Percentiles rank a stretch among this genome's conserved stretches.
Conservation (phyloP, 1,140 invertebrate genomes). For the Cydia fagiglandana region DNA sequence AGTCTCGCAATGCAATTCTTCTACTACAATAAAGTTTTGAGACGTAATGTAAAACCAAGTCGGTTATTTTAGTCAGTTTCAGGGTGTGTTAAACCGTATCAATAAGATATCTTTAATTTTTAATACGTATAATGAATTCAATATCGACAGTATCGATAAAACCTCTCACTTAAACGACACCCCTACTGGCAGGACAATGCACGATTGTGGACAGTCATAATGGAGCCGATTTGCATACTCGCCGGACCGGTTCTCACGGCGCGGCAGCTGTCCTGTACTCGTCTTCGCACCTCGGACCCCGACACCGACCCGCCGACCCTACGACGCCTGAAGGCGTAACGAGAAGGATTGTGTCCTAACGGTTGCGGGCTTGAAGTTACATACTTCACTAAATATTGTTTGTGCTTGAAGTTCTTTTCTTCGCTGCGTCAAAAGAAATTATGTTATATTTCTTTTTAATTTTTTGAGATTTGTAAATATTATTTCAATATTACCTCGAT, state of each 20-base stretch:
- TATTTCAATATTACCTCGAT: too few relatives aligned
- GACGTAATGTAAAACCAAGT: too few relatives aligned
- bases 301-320: background rate
- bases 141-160: constrained; percentile 50
- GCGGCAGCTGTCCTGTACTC: constrained; percentile 43
- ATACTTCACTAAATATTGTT: background rate
- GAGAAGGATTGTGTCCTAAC: background rate
- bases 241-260: constrained; percentile 67
- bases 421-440: background rate
- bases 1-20: too few relatives aligned
- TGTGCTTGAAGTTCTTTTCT: background rate
- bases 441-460: too few relatives aligned
- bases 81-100: too few relatives aligned
- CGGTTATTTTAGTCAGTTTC: too few relatives aligned
- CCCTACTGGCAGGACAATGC: constrained; percentile 1
- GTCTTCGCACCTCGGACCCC: constrained; percentile 47
- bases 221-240: constrained; percentile 63
- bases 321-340: background rate
- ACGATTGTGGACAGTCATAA: constrained; percentile 66
- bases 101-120: too few relatives aligned
- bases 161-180: constrained; percentile 44
- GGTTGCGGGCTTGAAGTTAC: background rate
- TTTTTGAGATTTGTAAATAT: too few relatives aligned
- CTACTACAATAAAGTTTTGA: too few relatives aligned
- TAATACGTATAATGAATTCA: background rate